These are phyloP conservation scores for Cnemophilus loriae DNA, from an alignment of 2,113 vertebrate genomes.

Conservation along the genomic window DNA sequence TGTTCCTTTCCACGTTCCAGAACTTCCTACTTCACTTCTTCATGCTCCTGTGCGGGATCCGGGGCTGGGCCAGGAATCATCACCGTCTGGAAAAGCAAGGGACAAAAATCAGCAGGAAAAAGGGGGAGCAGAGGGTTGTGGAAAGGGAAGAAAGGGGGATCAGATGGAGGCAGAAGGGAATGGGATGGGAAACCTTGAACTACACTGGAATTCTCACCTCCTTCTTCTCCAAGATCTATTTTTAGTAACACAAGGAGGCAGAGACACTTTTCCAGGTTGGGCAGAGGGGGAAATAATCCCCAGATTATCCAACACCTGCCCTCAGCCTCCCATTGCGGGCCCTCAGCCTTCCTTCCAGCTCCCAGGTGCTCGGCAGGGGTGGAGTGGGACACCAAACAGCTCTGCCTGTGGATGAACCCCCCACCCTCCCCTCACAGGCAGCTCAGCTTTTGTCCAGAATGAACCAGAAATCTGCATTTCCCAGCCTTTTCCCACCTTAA, in stretches of 20 bases:
- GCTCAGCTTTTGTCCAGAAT: not conserved
- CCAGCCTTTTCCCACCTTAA: conserved; percentile 74
- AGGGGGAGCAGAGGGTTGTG: too few relatives aligned
- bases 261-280: accelerated
- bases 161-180: not conserved
- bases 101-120: not conserved
- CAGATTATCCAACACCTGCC: accelerated
- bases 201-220: not conserved
- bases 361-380: not conserved
- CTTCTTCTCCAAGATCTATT: not conserved
- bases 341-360: not conserved
- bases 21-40: conserved; percentile 57
- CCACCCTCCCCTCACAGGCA: not conserved
- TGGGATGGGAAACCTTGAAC: not conserved
- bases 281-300: not conserved
- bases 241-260: not conserved
- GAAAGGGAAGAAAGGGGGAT: not conserved
- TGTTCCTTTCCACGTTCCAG: conserved; percentile 55
- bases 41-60: conserved; percentile 74
- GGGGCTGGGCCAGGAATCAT: conserved; percentile 83
- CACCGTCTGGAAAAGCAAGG: conserved; percentile 79
- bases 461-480: accelerated
- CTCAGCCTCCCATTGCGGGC: not conserved
- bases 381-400: too few relatives aligned
- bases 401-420: not conserved